Base-by-base conservation (phyloP, 2,797 vertebrate species). In the Schizopygopsis malacanthus region DNA sequence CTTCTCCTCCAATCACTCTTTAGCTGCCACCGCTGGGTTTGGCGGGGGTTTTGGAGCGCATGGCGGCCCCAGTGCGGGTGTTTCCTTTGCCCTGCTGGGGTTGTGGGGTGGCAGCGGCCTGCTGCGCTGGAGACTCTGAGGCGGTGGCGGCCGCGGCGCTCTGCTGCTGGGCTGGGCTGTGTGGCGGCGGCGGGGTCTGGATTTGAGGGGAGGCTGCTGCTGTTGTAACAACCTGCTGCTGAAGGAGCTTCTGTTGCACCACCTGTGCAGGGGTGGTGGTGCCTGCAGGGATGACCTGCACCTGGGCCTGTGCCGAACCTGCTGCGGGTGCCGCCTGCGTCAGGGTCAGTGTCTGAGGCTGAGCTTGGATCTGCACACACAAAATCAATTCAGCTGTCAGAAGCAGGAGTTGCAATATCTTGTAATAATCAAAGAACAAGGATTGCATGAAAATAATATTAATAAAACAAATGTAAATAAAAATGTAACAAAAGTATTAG, bases 241-340 rank as follows among this genome's bases (percentile, higher is more conserved):
- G 97, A 45, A 95, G 63, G 54, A 97, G 95, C 78, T 98, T 97
- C 92, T 97, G 97, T 88, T 97, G 97, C 71, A 97, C 95, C 0
- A 96, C 96, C 88, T 98, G 97, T 16, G 96, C 93, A 0, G 96
- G 87, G 0, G 95, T 89, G 0, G 95, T 88, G 0, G 96, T 92
- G 47, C 95, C 96, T 0, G 96, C 90, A 0, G 97, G 90, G 83
- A 98, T 96, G 93, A 97, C 96, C 93, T 98, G 97, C 67, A 98
- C 95, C 91, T 97, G 97, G 85, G 96, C 92, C 1, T 80, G 78
- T 4, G 95, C 92, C 0, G 96, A 93, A 2, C 93, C 81, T 59
- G 92, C 93, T 0, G 95, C 91, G 0, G 96, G 92, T 0, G 94
- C 63, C 0, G 95, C 92, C 93, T 97, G 97, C 67, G 97, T 96